Base-by-base conservation (phyloP, 2,888 invertebrate genomes). In the Drosophila kuntzei region DNA sequence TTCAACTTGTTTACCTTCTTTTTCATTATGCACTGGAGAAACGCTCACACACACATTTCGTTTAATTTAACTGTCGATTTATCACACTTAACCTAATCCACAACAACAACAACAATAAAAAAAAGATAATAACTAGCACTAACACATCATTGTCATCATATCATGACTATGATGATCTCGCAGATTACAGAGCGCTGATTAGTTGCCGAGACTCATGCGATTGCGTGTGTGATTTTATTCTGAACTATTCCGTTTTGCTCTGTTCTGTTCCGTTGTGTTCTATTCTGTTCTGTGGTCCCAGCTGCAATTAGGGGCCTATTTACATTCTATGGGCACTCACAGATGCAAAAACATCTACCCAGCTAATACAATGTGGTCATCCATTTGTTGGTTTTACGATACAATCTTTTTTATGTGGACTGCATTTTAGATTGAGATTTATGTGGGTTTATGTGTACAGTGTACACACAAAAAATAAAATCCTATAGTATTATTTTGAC, bases 41-140 rank as follows among this genome's bases (percentile, higher is more conserved):
- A 58, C 76, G 25, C 32, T 32, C 32, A 14, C 58, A 47, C 58
- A 43, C 67, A 69, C 76, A 80, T 75, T 66, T 71, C 57, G 69
- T 53, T 79, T 77, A 80, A 86, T 79, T 83, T 67, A 86, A 77
- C 87, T 85, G 85, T 85, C 85, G 85, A 85, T 85, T 87, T 85
- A 85, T 85, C 82, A 85, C 85, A 84, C 85, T 85, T 87, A 84
- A 71, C 64, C 71, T 69, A 68, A 55, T 55, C 61, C 51, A 72
- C 49, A 71, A 16, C 39, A 47, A 22, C 50, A 32, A 70, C 41
- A 53, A 43, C 6, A 51, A 29, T 25, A 44, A 32, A 27, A 41
- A 60, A 18, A 57, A n/a, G n/a, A 18, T 41, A 50, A 32, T 53
- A 59, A 39, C 36, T 37, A 46, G 46, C 36, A 58, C 47, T 37